These are phyloP conservation scores for Fistularia tabacaria DNA, from an alignment of 2,797 vertebrate species.

Conservation along the genomic window DNA sequence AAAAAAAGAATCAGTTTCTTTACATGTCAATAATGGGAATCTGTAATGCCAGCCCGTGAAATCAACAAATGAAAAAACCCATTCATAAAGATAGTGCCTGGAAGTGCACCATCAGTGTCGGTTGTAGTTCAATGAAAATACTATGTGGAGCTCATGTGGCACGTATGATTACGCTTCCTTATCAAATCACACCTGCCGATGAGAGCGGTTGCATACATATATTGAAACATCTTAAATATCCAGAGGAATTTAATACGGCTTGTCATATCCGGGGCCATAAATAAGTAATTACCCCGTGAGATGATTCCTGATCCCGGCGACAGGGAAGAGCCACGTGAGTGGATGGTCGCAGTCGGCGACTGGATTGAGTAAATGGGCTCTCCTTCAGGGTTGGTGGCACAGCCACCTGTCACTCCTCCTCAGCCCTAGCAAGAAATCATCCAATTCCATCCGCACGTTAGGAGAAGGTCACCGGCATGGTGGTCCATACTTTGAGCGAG, in stretches of 20 bases:
- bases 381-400: conserved; percentile 71
- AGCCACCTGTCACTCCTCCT: conserved; percentile 77
- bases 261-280: conserved; percentile 51
- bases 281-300: conserved; percentile 68
- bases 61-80: conserved; percentile 21
- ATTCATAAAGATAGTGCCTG: conserved; percentile 47
- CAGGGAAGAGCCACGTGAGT: conserved; percentile 36
- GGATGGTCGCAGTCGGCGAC: conserved; percentile 39
- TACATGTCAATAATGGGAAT: neutral
- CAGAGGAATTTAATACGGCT: conserved; percentile 53
- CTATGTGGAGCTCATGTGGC: conserved; percentile 18
- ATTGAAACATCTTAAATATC: conserved; percentile 42
- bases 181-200: conserved; percentile 43
- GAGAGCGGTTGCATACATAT: conserved; percentile 27
- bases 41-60: neutral
- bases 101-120: conserved; percentile 33
- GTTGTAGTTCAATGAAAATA: conserved; percentile 27
- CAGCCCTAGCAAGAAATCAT: conserved; percentile 72
- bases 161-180: conserved; percentile 32
- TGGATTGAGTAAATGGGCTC: conserved; percentile 58
- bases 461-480: conserved; percentile 70
- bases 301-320: conserved; percentile 57
- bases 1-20: neutral
- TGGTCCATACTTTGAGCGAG: conserved; percentile 59
- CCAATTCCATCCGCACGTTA: conserved; percentile 66